Base-by-base conservation (phyloP, 2,888 invertebrate species). In the Noctua janthe region DNA sequence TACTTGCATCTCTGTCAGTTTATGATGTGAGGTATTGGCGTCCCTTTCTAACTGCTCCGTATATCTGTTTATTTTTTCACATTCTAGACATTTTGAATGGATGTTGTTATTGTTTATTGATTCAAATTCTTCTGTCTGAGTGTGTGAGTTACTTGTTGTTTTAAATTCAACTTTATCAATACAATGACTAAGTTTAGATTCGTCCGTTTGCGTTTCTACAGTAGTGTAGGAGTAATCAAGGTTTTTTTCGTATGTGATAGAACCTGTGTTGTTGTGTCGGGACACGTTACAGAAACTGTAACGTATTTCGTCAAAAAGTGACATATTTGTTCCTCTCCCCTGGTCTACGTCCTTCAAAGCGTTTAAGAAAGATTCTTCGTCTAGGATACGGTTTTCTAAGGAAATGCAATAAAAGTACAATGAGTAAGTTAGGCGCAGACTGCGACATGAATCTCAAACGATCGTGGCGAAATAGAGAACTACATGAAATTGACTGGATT, bases 221-320 rank as follows among this genome's bases (percentile, higher is more conserved):
- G 90, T 88, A 17, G 86, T 85, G 49, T 90, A 79, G 0, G 91
- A 92, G 49, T 70, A 82, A 75, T 89, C 89, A 23, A 80, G 71
- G 76, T 74, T 78, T 76, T 82, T 85, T 35, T 89, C 88, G 62
- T 54, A 82, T 49, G 83, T 84, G 6, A 89, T 84, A 5, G 0
- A 69, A 17, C 91, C 93, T 10, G 91, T 90, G 7, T 90, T 78
- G 62, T 92, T 93, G 66, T 88, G 89, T 71, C 92, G 91, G n/a
- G 95, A 94, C 78, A 92, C 87, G 84, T 94, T 95, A 84, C 92
- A 92, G 89, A 96, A 94, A 89, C 96, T 97, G 66, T 94, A 93
- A 43, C 96, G 91, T 83, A 97, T 95, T 90, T 97, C 97, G 89
- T 97, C 96, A 83, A 95, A 97, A 0, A 97, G 88, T 0, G 97